These are phyloP conservation scores for Ceyx erithaca DNA, from an alignment of 2,797 vertebrate species.

Conservation along the genomic window DNA sequence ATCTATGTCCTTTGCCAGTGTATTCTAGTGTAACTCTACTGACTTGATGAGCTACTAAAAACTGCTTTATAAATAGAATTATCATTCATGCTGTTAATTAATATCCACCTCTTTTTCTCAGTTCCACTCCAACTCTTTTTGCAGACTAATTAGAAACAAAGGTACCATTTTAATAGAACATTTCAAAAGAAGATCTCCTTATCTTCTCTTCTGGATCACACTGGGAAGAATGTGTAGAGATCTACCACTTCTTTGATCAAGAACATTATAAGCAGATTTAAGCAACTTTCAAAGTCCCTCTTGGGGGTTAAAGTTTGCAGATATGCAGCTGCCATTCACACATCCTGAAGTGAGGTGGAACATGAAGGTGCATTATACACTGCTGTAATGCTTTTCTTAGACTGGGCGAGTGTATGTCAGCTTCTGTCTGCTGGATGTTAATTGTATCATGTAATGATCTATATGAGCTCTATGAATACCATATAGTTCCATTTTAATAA, in stretches of 20 bases:
- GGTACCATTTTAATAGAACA: background rate
- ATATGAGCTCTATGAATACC: background rate
- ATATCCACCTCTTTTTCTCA: conserved; percentile 35
- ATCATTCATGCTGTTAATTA: conserved; percentile 34
- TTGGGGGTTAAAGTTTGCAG: background rate
- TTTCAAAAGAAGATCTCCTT: conserved; percentile 22
- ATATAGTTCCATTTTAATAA: background rate
- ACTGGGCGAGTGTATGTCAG: background rate
- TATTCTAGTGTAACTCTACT: background rate
- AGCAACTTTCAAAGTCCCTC: conserved; percentile 9
- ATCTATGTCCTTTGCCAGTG: background rate
- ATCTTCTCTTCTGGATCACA: background rate
- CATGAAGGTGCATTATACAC: background rate
- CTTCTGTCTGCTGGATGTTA: background rate
- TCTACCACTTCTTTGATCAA: background rate
- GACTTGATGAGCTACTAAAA: conserved; percentile 27
- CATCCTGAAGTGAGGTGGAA: background rate
- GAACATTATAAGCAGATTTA: conserved; percentile 15
- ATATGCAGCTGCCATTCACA: background rate
- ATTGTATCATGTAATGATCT: background rate
- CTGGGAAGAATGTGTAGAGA: background rate
- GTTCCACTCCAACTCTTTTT: background rate
- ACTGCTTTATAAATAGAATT: conserved; percentile 6
- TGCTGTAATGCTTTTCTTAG: background rate
- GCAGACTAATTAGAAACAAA: conserved; percentile 27